These are phyloP conservation scores for Gavia stellata DNA, from an alignment of 2,113 vertebrate genomes.

Conservation along the genomic window DNA sequence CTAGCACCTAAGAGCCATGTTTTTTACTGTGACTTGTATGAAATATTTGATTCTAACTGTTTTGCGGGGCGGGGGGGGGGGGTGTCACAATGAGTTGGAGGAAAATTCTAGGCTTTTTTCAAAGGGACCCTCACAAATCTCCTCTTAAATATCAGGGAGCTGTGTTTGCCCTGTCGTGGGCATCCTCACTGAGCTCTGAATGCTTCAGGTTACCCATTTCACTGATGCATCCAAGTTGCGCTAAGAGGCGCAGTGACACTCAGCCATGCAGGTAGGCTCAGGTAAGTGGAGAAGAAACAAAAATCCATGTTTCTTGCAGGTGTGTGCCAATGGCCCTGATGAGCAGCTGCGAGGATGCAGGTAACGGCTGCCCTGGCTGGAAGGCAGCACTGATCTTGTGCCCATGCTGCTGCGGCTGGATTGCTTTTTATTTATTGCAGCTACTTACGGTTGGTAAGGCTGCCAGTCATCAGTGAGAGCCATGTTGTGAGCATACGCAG, in stretches of 20 bases:
- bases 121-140: background rate
- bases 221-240: background rate
- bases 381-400: background rate
- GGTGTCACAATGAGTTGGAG: background rate
- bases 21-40: background rate
- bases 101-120: background rate
- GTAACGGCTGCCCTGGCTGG: background rate
- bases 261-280: fast-evolving
- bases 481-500: background rate
- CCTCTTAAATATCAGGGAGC: background rate
- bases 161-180: background rate
- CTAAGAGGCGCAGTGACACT: background rate
- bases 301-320: background rate
- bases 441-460: background rate
- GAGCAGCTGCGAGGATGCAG: background rate
- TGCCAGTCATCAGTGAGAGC: background rate
- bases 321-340: fast-evolving
- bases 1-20: fast-evolving
- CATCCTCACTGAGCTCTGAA: background rate
- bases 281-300: background rate
- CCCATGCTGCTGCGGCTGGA: fast-evolving
- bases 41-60: background rate
- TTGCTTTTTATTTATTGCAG: background rate
- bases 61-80: too few relatives aligned
- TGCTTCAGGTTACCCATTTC: background rate